These are phyloP conservation scores for Pao palembangensis DNA, from an alignment of 2,113 vertebrate species.

Conservation along the genomic window DNA sequence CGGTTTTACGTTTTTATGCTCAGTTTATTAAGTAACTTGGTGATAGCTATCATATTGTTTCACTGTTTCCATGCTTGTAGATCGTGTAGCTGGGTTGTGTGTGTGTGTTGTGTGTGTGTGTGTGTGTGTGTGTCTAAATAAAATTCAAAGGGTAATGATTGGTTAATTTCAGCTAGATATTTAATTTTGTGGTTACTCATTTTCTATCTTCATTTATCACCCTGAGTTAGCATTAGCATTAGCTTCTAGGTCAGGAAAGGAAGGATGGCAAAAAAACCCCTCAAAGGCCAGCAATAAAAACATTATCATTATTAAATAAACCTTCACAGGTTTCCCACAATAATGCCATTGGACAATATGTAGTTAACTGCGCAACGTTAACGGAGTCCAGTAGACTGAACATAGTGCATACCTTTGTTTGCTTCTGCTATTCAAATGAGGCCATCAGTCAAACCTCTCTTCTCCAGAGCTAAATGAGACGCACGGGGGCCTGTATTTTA, in stretches of 20 bases:
- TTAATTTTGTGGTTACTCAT: background rate
- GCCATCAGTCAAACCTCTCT: constrained; percentile 57
- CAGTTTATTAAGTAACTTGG: background rate
- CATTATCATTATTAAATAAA: no score
- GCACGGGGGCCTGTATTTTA: constrained; percentile 50
- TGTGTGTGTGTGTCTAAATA: background rate
- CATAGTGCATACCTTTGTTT: constrained; percentile 1
- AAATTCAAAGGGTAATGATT: no score
- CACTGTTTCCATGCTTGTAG: background rate
- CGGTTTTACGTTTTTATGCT: background rate
- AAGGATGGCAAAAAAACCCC: no score
- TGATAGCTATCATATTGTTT: constrained; percentile 1
- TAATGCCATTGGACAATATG: no score
- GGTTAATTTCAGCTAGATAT: no score
- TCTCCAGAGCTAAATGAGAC: constrained; percentile 63
- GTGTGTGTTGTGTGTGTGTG: background rate
- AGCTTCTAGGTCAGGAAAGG: no score
- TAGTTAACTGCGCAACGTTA: no score
- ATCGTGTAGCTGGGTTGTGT: background rate
- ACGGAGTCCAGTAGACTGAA: no score
- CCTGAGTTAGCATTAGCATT: background rate
- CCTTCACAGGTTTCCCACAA: no score
- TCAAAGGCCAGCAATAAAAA: no score
- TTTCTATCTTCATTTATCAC: background rate
- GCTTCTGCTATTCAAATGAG: constrained; percentile 58